Percentiles rank a stretch among this genome's conserved stretches.
Evolutionary conservation across 1,140 invertebrate species (phyloP).

Genomic region (Drosophila paulistorum): DNA sequence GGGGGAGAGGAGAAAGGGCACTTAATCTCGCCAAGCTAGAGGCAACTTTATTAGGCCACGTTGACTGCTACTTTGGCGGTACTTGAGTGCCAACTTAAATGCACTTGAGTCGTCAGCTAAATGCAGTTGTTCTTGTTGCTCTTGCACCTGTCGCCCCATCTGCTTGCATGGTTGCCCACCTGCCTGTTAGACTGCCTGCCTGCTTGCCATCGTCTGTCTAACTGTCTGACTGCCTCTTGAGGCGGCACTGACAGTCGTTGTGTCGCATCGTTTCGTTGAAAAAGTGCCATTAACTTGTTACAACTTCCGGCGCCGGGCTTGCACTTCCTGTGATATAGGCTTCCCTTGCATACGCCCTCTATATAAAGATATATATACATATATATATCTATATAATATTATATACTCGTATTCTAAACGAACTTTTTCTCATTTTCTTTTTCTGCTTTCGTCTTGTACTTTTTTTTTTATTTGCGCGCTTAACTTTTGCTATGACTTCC

Average conservation of each 20-base stretch:
- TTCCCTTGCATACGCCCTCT: not conserved
- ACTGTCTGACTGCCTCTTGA: slow-evolving; percentile 22
- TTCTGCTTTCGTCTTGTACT: slow-evolving; percentile 19
- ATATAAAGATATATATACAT: slow-evolving; percentile 3
- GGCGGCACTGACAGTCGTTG: slow-evolving; percentile 63
- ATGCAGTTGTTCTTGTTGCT: slow-evolving; percentile 44
- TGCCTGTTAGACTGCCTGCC: not conserved
- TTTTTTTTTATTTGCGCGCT: slow-evolving; percentile 66
- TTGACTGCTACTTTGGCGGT: slow-evolving; percentile 73
- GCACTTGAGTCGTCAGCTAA: slow-evolving; percentile 58
- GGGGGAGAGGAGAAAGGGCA: slow-evolving; percentile 17
- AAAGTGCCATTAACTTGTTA: slow-evolving; percentile 78
- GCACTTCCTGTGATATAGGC: slow-evolving; percentile 55
- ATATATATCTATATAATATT: not conserved
- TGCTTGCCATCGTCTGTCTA: not conserved
- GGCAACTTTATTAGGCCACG: slow-evolving; percentile 79
- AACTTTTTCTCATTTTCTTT: slow-evolving; percentile 40
- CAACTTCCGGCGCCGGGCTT: slow-evolving; percentile 66
- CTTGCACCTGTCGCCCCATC: slow-evolving; percentile 38
- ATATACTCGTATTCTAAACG: slow-evolving; percentile 37
- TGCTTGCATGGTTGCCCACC: not conserved
- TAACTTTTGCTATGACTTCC: slow-evolving; percentile 68
- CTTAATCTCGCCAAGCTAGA: slow-evolving; percentile 57
- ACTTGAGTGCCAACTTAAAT: slow-evolving; percentile 77
- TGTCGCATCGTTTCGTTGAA: slow-evolving; percentile 43